Evolutionary conservation across 2,888 invertebrate genomes (phyloP).

Genomic region (Harmothoe impar): DNA sequence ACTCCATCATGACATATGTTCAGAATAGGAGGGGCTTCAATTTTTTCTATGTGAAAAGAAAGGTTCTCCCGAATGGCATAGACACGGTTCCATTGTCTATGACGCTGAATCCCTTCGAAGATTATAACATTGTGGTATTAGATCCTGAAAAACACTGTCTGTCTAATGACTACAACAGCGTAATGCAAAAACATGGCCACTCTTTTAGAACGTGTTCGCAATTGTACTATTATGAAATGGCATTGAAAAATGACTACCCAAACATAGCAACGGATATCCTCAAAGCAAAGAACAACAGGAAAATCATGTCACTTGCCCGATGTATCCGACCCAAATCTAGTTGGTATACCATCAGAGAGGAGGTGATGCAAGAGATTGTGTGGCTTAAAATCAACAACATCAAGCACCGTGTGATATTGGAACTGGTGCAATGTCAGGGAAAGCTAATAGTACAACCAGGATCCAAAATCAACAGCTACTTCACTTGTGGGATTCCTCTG

Average conservation of each 20-base stretch:
- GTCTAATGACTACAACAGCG: not conserved
- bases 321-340: not conserved
- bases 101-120: not conserved
- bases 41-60: constrained; percentile 2
- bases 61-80: not conserved
- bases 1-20: not conserved
- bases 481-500: not conserved
- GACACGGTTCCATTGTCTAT: constrained; percentile 8
- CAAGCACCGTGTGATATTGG: not conserved
- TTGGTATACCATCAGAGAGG: not conserved
- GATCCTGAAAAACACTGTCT: not conserved
- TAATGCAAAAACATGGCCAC: not conserved
- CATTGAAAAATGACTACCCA: not conserved
- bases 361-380: not conserved
- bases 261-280: not conserved
- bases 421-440: not conserved
- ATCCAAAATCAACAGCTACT: not conserved
- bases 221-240: constrained; percentile 17
- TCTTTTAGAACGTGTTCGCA: not conserved
- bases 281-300: not conserved
- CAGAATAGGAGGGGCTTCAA: not conserved
- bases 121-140: not conserved
- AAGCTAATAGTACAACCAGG: not conserved
- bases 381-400: not conserved
- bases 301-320: not conserved